Evolutionary conservation across 2,888 invertebrate species (phyloP), one percentile per base, ranked within the genome.

Genomic region (Mylabris sibirica): DNA sequence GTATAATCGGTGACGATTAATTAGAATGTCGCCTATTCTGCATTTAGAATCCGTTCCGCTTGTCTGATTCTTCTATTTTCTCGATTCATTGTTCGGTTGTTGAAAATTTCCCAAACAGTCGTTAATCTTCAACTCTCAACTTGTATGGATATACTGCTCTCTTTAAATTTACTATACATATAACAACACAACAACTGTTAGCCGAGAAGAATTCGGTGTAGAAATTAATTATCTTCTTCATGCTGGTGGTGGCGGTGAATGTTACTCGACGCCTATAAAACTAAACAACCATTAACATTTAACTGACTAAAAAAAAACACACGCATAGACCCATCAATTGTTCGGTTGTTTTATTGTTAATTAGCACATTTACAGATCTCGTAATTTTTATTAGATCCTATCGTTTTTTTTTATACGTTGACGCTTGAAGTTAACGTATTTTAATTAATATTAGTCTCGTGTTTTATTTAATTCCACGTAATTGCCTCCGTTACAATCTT

Each of bases 121-220:
- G 49, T 49, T 49, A 49, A 49, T 49, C 20, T 49, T 49, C 49
- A 30, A 49, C 49, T 20, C 9, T 49, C 8, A 49, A 49, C 8
- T 49, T 44, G 44, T 17, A n/a, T 17, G 38, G 12, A 38, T 44
- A 44, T 17, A 44, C n/a, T n/a, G 30, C 9, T 49, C 20, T 20
- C 49, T 44, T 44, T 17, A 44, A 22, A 49, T 49, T 49, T 49
- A 49, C 49, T 49, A 49, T n/a, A n/a, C n/a, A n/a, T n/a, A n/a
- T 8, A 30, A 30, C 30, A 30, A 30, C 30, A 30, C 30, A 30
- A 30, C 20, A 49, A 49, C 49, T 49, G 20, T 20, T 49, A 49
- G 49, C 20, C 1, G 49, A 49, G 49, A 17, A 49, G 44, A 49
- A 49, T 49, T 49, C 44, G 17, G 17, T 49, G 20, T 49, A 11